These are phyloP conservation scores for Rhagologus leucostigma DNA, from an alignment of 2,113 vertebrate species.

Conservation along the genomic window DNA sequence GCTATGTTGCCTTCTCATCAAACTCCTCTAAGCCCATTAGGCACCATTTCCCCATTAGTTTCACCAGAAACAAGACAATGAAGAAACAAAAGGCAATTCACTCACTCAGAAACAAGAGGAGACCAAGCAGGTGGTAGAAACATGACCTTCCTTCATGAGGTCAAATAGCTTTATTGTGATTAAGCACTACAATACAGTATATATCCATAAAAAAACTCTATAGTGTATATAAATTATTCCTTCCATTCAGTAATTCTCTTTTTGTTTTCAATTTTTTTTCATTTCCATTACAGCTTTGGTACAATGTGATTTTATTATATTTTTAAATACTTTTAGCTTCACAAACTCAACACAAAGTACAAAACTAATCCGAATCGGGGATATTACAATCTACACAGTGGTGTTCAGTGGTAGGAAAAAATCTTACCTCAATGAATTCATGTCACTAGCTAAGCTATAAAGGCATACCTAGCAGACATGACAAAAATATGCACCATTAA, in stretches of 20 bases:
- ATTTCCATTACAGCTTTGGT: constrained; percentile 82
- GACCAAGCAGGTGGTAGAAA: constrained; percentile 75
- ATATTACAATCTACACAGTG: constrained; percentile 84
- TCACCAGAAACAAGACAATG: not conserved
- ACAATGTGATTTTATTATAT: constrained; percentile 78
- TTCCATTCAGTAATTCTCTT: constrained; percentile 74
- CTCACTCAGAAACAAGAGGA: constrained; percentile 41
- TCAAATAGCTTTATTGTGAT: constrained; percentile 84
- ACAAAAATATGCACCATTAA: constrained; percentile 84
- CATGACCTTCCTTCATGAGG: constrained; percentile 80
- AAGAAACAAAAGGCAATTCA: not conserved
- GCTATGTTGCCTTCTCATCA: not conserved
- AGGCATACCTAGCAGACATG: constrained; percentile 80
- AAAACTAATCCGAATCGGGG: constrained; percentile 81
- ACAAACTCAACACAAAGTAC: constrained; percentile 87
- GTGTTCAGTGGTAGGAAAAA: constrained; percentile 84
- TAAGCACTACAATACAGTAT: constrained; percentile 85
- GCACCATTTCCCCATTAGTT: not conserved
- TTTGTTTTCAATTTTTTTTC: constrained; percentile 17
- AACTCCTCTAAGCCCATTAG: not conserved
- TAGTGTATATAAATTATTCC: constrained; percentile 83
- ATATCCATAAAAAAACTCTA: constrained; percentile 84
- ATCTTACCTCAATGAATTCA: constrained; percentile 83
- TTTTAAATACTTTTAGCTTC: constrained; percentile 83
- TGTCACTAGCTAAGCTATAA: constrained; percentile 83